Evolutionary conservation across 2,113 vertebrate genomes (phyloP).

Genomic region (Petrocephalus zakoni): DNA sequence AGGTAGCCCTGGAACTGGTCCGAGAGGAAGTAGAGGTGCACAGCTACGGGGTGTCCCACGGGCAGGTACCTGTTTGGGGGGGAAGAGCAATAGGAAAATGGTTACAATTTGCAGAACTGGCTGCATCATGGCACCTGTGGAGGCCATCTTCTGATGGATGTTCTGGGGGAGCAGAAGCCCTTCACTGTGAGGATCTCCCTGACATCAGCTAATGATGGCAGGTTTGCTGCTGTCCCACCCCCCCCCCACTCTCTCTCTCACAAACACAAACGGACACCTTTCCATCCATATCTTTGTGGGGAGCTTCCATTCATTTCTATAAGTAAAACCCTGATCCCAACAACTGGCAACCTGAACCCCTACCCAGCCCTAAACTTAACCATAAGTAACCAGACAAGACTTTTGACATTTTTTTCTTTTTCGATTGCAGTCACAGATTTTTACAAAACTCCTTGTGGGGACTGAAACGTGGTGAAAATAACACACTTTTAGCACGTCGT

Average conservation of each 20-base stretch:
- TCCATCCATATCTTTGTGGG: too few relatives aligned
- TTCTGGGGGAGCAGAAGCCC: background rate
- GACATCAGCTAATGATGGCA: background rate
- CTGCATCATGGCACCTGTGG: background rate
- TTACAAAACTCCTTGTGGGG: background rate
- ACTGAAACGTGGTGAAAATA: too few relatives aligned
- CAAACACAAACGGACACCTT: background rate
- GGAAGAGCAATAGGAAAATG: background rate
- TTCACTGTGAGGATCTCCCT: background rate
- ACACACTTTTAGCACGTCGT: too few relatives aligned
- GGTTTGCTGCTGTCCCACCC: too few relatives aligned
- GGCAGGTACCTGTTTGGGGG: slow-evolving; percentile 78
- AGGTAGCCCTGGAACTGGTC: slow-evolving; percentile 97
- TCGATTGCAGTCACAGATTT: too few relatives aligned
- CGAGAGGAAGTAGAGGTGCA: slow-evolving; percentile 92
- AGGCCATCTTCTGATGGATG: background rate
- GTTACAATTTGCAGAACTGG: background rate
- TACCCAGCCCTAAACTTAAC: too few relatives aligned
- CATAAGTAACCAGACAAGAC: too few relatives aligned
- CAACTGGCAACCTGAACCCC: too few relatives aligned
- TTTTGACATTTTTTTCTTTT: too few relatives aligned
- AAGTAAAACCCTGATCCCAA: too few relatives aligned
- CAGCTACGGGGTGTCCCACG: slow-evolving; percentile 85
- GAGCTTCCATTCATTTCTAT: too few relatives aligned
- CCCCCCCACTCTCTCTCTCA: background rate